Evolutionary conservation across 2,113 vertebrate genomes (phyloP).

Genomic region (Centropristis striata): DNA sequence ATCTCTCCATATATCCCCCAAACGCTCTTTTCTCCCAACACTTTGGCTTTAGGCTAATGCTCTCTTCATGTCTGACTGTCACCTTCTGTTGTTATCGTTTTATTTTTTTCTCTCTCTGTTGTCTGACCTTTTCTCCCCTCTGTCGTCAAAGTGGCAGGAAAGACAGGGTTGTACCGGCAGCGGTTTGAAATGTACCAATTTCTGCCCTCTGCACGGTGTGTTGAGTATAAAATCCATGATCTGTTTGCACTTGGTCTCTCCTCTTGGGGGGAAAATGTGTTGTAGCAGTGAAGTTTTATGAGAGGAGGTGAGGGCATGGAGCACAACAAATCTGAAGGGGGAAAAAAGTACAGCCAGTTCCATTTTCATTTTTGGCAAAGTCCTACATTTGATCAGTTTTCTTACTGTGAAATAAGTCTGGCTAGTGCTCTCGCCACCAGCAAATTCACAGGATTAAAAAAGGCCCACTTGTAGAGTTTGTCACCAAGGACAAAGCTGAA

Average conservation of each 20-base stretch:
- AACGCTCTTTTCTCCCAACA: slow-evolving; percentile 47
- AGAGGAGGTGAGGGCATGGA: slow-evolving; percentile 1
- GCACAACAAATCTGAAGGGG: slow-evolving; percentile 29
- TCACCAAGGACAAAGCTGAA: slow-evolving; percentile 46
- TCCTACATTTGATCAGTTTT: slow-evolving; percentile 28
- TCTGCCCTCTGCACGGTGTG: slow-evolving; percentile 16
- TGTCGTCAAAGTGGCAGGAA: slow-evolving; percentile 26
- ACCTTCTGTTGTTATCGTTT: slow-evolving; percentile 49
- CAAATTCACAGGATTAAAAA: slow-evolving; percentile 18
- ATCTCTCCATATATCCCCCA: slow-evolving; percentile 37
- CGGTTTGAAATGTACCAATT: slow-evolving; percentile 49
- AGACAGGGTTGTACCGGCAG: slow-evolving; percentile 46
- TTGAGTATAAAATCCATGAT: slow-evolving; percentile 52
- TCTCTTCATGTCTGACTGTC: slow-evolving; percentile 59
- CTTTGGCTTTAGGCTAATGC: slow-evolving; percentile 66
- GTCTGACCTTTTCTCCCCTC: slow-evolving; percentile 22
- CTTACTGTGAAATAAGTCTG: slow-evolving; percentile 37
- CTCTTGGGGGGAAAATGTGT: slow-evolving; percentile 41
- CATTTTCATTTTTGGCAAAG: slow-evolving; percentile 29
- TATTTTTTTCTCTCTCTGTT: slow-evolving; percentile 25
- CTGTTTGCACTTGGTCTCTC: slow-evolving; percentile 43
- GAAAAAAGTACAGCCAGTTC: slow-evolving; percentile 14
- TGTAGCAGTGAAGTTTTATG: slow-evolving; percentile 15
- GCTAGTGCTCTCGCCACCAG: not conserved
- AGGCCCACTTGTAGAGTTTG: slow-evolving; percentile 17